Percentiles rank a stretch among this genome's conserved stretches.
phyloP scores from a whole-genome alignment of 1,140 invertebrate genomes.

The Drosophila miranda region DNA sequence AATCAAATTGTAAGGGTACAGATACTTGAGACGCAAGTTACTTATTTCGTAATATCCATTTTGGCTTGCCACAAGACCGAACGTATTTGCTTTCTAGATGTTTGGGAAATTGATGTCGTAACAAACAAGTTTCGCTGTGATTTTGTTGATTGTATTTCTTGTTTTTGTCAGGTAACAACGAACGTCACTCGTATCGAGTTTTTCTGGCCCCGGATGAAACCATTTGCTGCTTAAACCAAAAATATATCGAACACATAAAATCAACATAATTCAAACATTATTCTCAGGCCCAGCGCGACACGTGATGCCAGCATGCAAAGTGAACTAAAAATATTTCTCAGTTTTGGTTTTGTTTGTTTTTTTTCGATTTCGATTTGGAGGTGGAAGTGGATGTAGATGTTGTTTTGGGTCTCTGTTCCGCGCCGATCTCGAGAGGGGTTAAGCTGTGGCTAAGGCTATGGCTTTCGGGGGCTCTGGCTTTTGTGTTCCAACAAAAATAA shows the following conservation, averaged over 20 bases:
- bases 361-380: conserved; percentile 11
- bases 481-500: conserved; percentile 10
- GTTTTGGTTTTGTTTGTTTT: conserved; percentile 19
- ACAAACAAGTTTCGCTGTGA: conserved; percentile 43
- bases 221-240: conserved; percentile 9
- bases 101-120: conserved; percentile 30
- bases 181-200: conserved; percentile 38
- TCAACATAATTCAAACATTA: conserved; percentile 68
- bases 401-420: conserved; percentile 1
- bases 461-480: conserved; percentile 35
- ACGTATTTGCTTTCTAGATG: conserved; percentile 27
- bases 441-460: conserved; percentile 49
- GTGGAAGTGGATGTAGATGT: conserved; percentile 13
- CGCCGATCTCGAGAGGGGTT: conserved; percentile 27
- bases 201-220: conserved; percentile 17
- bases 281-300: conserved; percentile 39
- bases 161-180: conserved; percentile 26
- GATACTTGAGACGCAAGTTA: no score
- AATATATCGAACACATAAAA: conserved; percentile 46
- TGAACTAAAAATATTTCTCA: conserved; percentile 48
- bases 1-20: neutral
- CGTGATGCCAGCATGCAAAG: conserved; percentile 67
- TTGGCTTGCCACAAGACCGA: conserved; percentile 6
- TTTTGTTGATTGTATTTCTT: conserved; percentile 18
- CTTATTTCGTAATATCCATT: no score